Conservation (phyloP, 2,113 vertebrate species). For the Psophia crepitans region DNA sequence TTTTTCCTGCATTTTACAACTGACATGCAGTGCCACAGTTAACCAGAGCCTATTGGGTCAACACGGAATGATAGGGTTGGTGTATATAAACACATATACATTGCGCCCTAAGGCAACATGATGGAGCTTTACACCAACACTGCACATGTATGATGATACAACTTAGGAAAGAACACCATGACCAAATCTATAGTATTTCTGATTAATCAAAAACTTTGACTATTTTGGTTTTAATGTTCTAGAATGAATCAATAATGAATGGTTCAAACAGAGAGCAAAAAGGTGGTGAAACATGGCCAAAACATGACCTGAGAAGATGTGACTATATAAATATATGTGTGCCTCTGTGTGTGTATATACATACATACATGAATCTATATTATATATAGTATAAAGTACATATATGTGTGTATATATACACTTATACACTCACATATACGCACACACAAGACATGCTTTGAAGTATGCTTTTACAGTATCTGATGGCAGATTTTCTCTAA, state of each 20-base stretch:
- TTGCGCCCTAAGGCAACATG: neutral
- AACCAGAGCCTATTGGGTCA: neutral
- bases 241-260: neutral
- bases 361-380: neutral
- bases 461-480: neutral
- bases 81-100: neutral
- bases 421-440: neutral
- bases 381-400: neutral
- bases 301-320: neutral
- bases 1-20: neutral
- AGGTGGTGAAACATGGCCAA: neutral
- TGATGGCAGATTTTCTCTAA: neutral
- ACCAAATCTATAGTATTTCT: neutral
- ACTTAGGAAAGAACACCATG: neutral
- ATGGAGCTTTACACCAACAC: neutral
- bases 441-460: neutral
- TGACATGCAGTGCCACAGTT: neutral
- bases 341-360: neutral
- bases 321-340: fast-evolving
- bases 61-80: neutral
- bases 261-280: neutral
- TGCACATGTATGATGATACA: neutral
- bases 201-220: neutral
- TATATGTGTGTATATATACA: too few relatives aligned
- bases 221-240: neutral